A percentile compares a stretch with the other conserved stretches of the same genome.
Conservation (phyloP, 2,113 vertebrate genomes). For the Elaphurus davidianus region DNA sequence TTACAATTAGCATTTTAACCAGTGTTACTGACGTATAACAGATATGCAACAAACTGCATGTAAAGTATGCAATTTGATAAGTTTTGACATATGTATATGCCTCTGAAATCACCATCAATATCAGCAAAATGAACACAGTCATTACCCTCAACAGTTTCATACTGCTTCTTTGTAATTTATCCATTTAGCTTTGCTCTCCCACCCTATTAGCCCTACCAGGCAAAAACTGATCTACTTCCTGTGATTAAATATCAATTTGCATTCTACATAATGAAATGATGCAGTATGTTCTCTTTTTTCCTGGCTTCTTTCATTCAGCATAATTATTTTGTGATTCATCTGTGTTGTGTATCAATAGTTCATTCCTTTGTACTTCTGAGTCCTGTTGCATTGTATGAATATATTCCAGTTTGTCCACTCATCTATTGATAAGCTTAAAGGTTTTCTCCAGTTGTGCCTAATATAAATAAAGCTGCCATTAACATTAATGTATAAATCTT, state of each 20-base stretch:
- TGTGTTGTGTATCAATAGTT: not conserved
- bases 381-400: not conserved
- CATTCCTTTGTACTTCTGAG: not conserved
- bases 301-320: not conserved
- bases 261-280: not conserved
- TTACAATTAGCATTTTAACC: not conserved
- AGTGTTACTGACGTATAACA: not conserved
- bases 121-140: not conserved
- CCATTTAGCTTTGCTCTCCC: not conserved
- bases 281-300: not conserved
- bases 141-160: not conserved
- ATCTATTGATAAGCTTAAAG: not conserved
- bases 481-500: not conserved
- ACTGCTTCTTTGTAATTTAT: not conserved
- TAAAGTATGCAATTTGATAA: conserved; percentile 19
- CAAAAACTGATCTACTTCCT: not conserved
- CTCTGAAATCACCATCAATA: not conserved
- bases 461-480: not conserved
- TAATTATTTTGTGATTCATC: not conserved
- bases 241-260: not conserved
- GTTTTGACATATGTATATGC: not conserved
- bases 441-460: not conserved
- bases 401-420: not conserved
- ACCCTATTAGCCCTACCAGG: not conserved
- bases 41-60: not conserved